A percentile compares a stretch with the other conserved stretches of the same genome.
Evolutionary conservation across 2,888 invertebrate genomes (phyloP).

Genomic region (Empis livida): DNA sequence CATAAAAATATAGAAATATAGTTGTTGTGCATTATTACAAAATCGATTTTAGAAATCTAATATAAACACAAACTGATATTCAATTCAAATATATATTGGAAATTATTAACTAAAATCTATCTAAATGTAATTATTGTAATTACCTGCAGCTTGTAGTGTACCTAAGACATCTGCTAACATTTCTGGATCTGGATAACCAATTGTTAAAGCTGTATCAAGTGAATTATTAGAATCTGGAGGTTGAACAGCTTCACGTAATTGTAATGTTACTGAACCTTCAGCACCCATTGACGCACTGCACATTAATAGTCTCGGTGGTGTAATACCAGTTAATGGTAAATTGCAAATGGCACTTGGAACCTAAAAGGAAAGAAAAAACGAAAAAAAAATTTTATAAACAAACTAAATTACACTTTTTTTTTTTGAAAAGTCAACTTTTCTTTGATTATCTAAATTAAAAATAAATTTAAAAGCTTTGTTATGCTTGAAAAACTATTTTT

Average conservation of each 20-base stretch:
- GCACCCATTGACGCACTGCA: conserved; percentile 37
- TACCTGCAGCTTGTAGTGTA: conserved; percentile 44
- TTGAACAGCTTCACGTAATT: conserved; percentile 33
- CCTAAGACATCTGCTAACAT: conserved; percentile 59
- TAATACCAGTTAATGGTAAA: conserved; percentile 32
- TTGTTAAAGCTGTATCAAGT: conserved; percentile 49
- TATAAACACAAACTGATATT: too few relatives aligned
- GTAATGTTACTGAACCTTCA: conserved; percentile 35
- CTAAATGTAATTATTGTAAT: background rate
- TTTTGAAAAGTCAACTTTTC: too few relatives aligned
- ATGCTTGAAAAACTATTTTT: too few relatives aligned
- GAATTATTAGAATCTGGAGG: conserved; percentile 21
- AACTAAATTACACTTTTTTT: too few relatives aligned
- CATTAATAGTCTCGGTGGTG: conserved; percentile 24
- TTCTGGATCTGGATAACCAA: conserved; percentile 61
- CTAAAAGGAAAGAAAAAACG: conserved; percentile 16
- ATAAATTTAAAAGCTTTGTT: background rate
- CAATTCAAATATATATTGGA: too few relatives aligned
- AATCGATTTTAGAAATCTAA: too few relatives aligned
- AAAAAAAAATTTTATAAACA: background rate
- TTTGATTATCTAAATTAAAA: background rate
- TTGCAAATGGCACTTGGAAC: conserved; percentile 33
- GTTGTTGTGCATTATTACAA: too few relatives aligned
- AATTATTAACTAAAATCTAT: too few relatives aligned
- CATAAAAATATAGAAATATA: too few relatives aligned